Conservation (phyloP, 1,140 invertebrate species). For the Drosophila takahashii region DNA sequence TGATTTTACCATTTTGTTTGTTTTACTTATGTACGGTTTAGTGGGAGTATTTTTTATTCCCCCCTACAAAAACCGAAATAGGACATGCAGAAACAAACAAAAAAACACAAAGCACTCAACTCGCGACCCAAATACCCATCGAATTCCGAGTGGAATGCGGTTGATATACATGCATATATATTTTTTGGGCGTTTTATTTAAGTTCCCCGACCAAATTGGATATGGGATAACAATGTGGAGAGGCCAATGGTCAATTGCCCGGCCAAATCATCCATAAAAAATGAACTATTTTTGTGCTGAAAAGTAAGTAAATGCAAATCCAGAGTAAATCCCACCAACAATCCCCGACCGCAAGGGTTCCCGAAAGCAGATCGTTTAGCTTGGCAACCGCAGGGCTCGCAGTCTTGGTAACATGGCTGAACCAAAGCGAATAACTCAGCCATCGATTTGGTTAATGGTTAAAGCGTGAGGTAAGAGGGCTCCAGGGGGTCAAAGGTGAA, state of each 20-base stretch:
- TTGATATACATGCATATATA: not conserved
- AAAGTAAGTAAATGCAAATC: not conserved
- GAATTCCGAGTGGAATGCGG: slow-evolving; percentile 4
- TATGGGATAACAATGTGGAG: slow-evolving; percentile 26
- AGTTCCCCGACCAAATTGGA: slow-evolving; percentile 14
- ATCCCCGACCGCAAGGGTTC: not conserved
- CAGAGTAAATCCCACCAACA: not conserved
- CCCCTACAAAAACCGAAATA: slow-evolving; percentile 7
- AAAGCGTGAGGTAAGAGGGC: slow-evolving; percentile 4
- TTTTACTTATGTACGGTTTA: slow-evolving; percentile 20
- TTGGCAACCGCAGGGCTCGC: slow-evolving; percentile 2
- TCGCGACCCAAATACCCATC: slow-evolving; percentile 9
- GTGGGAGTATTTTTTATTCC: slow-evolving; percentile 1
- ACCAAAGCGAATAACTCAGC: slow-evolving; percentile 32
- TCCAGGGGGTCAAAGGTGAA: not conserved
- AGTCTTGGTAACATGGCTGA: slow-evolving; percentile 36
- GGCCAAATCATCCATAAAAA: slow-evolving; percentile 29
- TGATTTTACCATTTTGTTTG: slow-evolving; percentile 32
- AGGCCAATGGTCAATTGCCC: slow-evolving; percentile 23
- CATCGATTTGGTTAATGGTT: slow-evolving; percentile 59
- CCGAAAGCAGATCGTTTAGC: not conserved
- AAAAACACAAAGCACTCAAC: slow-evolving; percentile 20
- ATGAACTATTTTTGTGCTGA: slow-evolving; percentile 12
- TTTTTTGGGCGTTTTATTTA: slow-evolving; percentile 13
- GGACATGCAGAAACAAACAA: slow-evolving; percentile 1